A percentile compares a stretch with the other conserved stretches of the same genome.
Conservation (phyloP, 2,113 vertebrate species). For the Barnardius zonarius region DNA sequence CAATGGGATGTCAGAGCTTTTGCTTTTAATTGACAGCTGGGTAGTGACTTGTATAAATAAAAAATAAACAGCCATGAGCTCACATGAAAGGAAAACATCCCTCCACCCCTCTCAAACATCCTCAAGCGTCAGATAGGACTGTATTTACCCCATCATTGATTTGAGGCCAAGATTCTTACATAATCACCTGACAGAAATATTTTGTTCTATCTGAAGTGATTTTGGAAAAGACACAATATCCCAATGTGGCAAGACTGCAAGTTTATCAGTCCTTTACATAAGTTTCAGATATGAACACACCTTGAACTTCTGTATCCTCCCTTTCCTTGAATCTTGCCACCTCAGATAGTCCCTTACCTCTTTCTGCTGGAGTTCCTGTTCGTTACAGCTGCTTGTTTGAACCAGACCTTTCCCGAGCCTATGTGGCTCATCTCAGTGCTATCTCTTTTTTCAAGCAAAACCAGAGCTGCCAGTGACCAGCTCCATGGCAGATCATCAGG, state of each 20-base stretch:
- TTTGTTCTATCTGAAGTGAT: neutral
- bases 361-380: neutral
- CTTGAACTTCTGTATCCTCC: neutral
- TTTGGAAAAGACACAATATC: neutral
- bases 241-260: rapidly evolving
- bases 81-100: neutral
- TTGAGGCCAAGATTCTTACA: neutral
- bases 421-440: neutral
- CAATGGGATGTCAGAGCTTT: neutral
- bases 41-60: neutral
- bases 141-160: neutral
- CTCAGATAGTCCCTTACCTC: neutral
- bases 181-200: neutral
- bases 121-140: neutral
- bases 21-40: neutral
- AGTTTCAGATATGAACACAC: neutral
- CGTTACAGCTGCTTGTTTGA: neutral
- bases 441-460: neutral
- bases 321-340: neutral
- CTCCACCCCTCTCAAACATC: neutral
- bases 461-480: neutral
- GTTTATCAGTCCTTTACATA: neutral
- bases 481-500: neutral
- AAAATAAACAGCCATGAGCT: neutral
- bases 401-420: neutral